These are phyloP conservation scores for Nerophis ophidion DNA, from an alignment of 2,113 vertebrate genomes.

Conservation along the genomic window DNA sequence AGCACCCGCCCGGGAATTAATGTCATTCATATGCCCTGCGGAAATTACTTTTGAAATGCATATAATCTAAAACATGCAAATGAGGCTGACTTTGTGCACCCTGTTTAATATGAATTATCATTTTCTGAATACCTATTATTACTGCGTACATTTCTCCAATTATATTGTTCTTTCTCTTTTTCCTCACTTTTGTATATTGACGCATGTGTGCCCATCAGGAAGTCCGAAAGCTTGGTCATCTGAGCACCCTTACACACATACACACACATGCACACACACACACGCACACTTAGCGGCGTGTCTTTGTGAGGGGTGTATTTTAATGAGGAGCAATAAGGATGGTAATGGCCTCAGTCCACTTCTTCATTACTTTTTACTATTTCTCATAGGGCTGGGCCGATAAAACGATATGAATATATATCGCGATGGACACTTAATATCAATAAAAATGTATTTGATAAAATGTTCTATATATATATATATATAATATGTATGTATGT, in stretches of 20 bases:
- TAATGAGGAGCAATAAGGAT: constrained; percentile 78
- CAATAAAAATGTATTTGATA: too few species aligned
- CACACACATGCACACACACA: constrained; percentile 13
- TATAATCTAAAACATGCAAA: constrained; percentile 99
- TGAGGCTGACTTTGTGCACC: constrained; percentile 95
- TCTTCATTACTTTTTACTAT: constrained; percentile 30
- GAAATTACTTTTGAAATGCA: constrained; percentile 99
- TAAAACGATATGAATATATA: too few species aligned
- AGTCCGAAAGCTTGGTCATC: constrained; percentile 20
- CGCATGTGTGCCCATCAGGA: constrained; percentile 49
- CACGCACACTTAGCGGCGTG: constrained; percentile 31
- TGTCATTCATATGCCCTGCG: constrained; percentile 94
- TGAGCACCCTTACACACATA: neutral
- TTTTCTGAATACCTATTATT: constrained; percentile 98
- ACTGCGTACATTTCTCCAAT: constrained; percentile 96
- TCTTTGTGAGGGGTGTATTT: constrained; percentile 71
- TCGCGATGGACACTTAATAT: too few species aligned
- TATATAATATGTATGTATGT: too few species aligned
- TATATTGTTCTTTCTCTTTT: constrained; percentile 85
- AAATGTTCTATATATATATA: too few species aligned
- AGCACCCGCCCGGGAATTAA: constrained; percentile 88
- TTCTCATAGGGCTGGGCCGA: neutral
- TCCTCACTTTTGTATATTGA: constrained; percentile 74
- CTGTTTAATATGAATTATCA: constrained; percentile 99
- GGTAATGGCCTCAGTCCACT: constrained; percentile 69